These are phyloP conservation scores for Danaus chrysippus DNA, from an alignment of 2,888 invertebrate species.

Conservation along the genomic window DNA sequence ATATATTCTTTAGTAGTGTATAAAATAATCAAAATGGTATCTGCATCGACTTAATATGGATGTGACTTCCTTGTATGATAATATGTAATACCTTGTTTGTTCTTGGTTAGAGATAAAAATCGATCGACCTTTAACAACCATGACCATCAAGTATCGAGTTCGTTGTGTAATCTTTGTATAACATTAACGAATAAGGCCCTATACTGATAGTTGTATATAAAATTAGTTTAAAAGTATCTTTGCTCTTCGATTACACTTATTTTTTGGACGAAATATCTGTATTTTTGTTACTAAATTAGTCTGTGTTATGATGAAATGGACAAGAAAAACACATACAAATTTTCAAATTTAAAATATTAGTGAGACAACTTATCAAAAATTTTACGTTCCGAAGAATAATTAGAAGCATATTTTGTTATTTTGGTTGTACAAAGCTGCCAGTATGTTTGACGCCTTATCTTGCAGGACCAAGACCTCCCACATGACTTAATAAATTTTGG, in stretches of 20 bases:
- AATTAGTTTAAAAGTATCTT: neutral
- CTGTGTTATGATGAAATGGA: no score
- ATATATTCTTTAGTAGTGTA: no score
- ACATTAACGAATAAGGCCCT: slow-evolving; percentile 27
- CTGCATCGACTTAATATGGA: slow-evolving; percentile 1
- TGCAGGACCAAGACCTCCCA: slow-evolving; percentile 16
- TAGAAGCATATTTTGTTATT: neutral
- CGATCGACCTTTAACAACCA: slow-evolving; percentile 63
- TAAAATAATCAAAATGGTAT: neutral
- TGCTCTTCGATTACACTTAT: no score
- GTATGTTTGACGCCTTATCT: slow-evolving; percentile 3
- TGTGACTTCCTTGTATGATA: slow-evolving; percentile 13
- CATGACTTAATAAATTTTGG: neutral
- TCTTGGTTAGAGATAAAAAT: slow-evolving; percentile 32
- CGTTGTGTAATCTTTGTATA: slow-evolving; percentile 66
- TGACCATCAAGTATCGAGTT: slow-evolving; percentile 71
- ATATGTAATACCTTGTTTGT: slow-evolving; percentile 2
- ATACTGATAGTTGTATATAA: neutral
- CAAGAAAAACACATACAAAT: no score
- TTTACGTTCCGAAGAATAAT: no score
- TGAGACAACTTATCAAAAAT: no score
- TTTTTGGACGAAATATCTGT: no score
- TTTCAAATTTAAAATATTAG: no score
- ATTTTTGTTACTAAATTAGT: no score
- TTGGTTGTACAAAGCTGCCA: neutral